Percentiles rank a stretch among this genome's conserved stretches.
Conservation (phyloP, 1,140 invertebrate species). For the Hesperophylax magnus region DNA sequence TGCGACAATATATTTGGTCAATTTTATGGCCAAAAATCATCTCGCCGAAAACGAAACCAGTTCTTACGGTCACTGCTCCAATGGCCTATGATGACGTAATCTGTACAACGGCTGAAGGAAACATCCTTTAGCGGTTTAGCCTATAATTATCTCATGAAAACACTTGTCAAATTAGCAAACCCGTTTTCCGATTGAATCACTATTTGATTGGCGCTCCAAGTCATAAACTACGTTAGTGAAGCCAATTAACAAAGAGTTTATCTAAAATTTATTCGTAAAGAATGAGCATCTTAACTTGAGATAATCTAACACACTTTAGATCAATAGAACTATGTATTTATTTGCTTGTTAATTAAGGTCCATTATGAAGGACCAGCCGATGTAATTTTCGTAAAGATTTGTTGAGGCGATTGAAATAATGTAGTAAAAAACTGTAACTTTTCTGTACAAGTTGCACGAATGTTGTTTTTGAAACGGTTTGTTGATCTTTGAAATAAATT, state of each 20-base stretch:
- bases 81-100: conserved; percentile 13
- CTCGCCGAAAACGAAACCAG: conserved; percentile 46
- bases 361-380: too few relatives aligned
- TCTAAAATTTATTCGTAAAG: not conserved
- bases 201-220: not conserved
- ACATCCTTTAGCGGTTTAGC: not conserved
- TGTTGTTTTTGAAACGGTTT: too few relatives aligned
- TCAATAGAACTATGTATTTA: too few relatives aligned
- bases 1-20: conserved; percentile 18
- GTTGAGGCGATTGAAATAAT: too few relatives aligned
- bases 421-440: too few relatives aligned
- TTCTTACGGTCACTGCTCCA: conserved; percentile 37
- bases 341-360: too few relatives aligned
- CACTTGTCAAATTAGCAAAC: conserved; percentile 13
- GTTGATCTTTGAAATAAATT: too few relatives aligned
- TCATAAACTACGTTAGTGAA: not conserved
- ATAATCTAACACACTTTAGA: too few relatives aligned
- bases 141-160: conserved; percentile 21
- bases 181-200: not conserved
- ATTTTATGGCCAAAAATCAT: conserved; percentile 38
- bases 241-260: conserved; percentile 16
- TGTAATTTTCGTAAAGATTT: too few relatives aligned
- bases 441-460: too few relatives aligned
- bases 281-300: not conserved
- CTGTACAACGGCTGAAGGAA: not conserved